Evolutionary conservation across 2,113 vertebrate genomes (phyloP), one percentile per base, ranked within the genome.

Genomic region (Aptenodytes patagonicus): DNA sequence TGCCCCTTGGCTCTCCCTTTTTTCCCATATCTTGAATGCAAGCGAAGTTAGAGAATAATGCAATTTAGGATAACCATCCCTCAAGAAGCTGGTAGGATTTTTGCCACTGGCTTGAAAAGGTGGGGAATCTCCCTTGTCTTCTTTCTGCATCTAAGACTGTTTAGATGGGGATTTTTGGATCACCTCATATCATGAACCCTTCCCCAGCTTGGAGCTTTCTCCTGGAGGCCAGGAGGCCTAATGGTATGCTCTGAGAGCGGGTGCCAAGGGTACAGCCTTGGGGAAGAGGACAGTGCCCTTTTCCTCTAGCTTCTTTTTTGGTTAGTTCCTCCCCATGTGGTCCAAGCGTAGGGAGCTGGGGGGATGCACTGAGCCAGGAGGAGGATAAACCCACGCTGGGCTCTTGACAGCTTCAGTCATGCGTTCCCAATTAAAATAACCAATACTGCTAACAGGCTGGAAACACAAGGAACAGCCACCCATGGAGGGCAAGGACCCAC

Each of bases 181-280:
- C 17, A 57, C 10, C 2, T 73, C 1, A 9, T 42, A 20, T 15
- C 58, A 68, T 2, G 4, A 86, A 60, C 2, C 6, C 9, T 58
- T 68, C 16, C 38, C 7, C 19, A 70, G 10, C 28, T 0, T 66
- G 36, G 36, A 85, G 14, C 3, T 66, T 77, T 64, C 29, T 78
- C 38, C 65, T 57, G 40, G 34, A 69, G 49, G 17, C 3, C 47
- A 38, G 31, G 13, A 38, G 2, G 11, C 19, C 7, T 25, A 47
- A 24, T 3, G 13, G 1, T 16, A 5, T n/a, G 19, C 6, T 64
- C 61, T 34, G 46, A 31, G 36, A 26, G 12, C 0, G 5, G 8
- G 5, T 61, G 55, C 1, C 3, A 46, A 57, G 31, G 26, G 20
- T 29, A 15, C 26, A 55, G 26, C 38, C 40, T 16, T 64, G 14